A percentile compares a stretch with the other conserved stretches of the same genome.
Conservation (phyloP, 2,113 vertebrate genomes). For the Rhinolophus ferrumequinum region DNA sequence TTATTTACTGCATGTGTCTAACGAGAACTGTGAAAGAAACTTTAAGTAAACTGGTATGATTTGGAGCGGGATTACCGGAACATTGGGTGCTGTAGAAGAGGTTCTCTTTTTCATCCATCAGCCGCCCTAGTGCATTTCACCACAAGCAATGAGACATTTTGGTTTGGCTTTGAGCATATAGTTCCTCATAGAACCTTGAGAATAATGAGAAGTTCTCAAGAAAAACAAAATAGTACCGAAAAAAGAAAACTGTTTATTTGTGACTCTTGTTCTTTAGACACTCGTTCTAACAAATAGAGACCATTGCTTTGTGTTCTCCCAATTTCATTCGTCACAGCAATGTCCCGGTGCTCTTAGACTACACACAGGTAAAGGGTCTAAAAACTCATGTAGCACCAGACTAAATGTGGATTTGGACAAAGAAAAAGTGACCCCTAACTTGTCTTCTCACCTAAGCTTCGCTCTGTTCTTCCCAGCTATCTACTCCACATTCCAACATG, state of each 20-base stretch:
- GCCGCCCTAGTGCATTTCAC: neutral
- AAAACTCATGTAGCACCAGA: neutral
- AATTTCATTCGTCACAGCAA: neutral
- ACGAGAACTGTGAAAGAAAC: constrained; percentile 65
- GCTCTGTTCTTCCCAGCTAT: neutral
- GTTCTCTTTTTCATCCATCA: neutral
- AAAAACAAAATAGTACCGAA: neutral
- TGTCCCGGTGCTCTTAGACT: neutral
- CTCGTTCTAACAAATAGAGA: neutral
- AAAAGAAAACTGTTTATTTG: constrained; percentile 22
- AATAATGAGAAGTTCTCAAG: constrained; percentile 41
- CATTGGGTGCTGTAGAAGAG: neutral
- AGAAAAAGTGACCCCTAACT: neutral
- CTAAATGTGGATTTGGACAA: neutral
- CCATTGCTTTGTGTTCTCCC: neutral
- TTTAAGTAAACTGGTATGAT: constrained; percentile 44
- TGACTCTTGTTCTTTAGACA: constrained; percentile 17
- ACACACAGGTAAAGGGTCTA: neutral
- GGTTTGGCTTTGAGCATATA: neutral
- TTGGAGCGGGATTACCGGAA: constrained; percentile 36
- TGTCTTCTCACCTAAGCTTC: neutral
- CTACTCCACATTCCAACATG: neutral
- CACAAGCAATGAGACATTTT: constrained; percentile 36
- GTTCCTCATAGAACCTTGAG: constrained; percentile 32
- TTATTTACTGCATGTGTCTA: constrained; percentile 76